Percentiles rank a stretch among this genome's conserved stretches.
phyloP scores from a whole-genome alignment of 1,140 invertebrate species.

The Euschistus heros region DNA sequence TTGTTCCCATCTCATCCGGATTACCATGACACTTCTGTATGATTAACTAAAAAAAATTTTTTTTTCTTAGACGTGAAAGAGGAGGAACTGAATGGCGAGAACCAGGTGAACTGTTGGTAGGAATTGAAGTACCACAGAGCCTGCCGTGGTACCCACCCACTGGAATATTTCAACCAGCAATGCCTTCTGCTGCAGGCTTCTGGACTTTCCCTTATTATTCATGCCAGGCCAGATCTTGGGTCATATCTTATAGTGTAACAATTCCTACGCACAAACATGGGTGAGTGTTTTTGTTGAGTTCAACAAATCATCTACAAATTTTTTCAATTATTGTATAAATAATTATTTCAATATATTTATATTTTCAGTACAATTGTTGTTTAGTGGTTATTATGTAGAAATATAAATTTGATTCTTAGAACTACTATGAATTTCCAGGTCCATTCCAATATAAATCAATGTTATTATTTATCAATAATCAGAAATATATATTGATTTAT shows the following conservation, averaged over 20 bases:
- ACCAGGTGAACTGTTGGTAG: constrained; percentile 13
- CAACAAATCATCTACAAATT: too few relatives aligned
- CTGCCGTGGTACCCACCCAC: constrained; percentile 15
- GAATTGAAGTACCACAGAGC: constrained; percentile 18
- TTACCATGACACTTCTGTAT: too few relatives aligned
- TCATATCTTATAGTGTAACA: constrained; percentile 65
- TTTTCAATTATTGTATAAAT: not conserved
- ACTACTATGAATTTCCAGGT: too few relatives aligned
- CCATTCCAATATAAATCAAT: too few relatives aligned
- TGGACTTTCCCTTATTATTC: constrained; percentile 74
- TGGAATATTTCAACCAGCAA: constrained; percentile 39
- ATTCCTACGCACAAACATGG: constrained; percentile 51
- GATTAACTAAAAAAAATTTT: too few relatives aligned
- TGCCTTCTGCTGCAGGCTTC: constrained; percentile 49
- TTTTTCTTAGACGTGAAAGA: not conserved
- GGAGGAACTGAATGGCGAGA: constrained; percentile 11
- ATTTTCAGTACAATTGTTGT: too few relatives aligned
- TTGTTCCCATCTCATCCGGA: too few relatives aligned
- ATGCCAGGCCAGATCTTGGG: constrained; percentile 56
- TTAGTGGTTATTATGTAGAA: too few relatives aligned
- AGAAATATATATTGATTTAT: too few relatives aligned
- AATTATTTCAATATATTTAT: not conserved
- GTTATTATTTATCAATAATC: too few relatives aligned
- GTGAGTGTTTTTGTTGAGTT: constrained; percentile 32
- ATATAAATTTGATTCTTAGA: too few relatives aligned